Evolutionary conservation across 2,113 vertebrate species (phyloP).

Genomic region (Sorex araneus): DNA sequence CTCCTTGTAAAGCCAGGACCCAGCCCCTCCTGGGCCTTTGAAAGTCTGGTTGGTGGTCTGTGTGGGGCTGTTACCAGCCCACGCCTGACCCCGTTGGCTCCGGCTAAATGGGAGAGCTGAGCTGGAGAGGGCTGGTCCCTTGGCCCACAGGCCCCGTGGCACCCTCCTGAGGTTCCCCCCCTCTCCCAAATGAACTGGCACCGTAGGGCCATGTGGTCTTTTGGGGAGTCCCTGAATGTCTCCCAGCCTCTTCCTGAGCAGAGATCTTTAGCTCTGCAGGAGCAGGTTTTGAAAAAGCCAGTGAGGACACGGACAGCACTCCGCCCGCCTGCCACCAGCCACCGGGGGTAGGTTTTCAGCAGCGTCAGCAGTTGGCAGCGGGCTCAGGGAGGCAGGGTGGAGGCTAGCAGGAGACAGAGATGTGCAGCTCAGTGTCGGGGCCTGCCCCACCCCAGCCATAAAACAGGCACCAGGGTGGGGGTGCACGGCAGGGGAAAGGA

Average conservation of each 20-base stretch:
- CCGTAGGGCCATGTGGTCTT: constrained; percentile 26
- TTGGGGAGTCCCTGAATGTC: neutral
- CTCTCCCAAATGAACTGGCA: neutral
- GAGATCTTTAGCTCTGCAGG: constrained; percentile 49
- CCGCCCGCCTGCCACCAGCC: neutral
- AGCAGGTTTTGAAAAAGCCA: constrained; percentile 81
- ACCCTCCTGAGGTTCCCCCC: neutral
- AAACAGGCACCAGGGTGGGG: neutral
- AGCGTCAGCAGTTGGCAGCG: constrained; percentile 81
- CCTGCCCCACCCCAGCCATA: constrained; percentile 25
- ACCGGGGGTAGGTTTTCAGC: constrained; percentile 70
- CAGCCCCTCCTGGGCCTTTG: neutral
- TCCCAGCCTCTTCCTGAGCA: constrained; percentile 53
- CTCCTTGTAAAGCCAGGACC: neutral
- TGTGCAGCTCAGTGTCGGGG: constrained; percentile 40
- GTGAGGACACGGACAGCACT: constrained; percentile 62
- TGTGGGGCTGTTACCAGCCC: neutral
- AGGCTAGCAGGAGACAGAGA: constrained; percentile 62
- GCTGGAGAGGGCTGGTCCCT: neutral
- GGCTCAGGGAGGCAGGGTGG: constrained; percentile 59
- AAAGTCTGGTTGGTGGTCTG: neutral
- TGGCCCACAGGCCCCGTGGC: no score
- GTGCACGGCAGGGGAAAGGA: neutral
- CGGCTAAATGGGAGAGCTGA: neutral
- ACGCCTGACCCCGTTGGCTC: neutral